Evolutionary conservation across 92 coral and sea anemone species (phyloP), one percentile per base, ranked within the genome.

Genomic region (Diadumene lineata): DNA sequence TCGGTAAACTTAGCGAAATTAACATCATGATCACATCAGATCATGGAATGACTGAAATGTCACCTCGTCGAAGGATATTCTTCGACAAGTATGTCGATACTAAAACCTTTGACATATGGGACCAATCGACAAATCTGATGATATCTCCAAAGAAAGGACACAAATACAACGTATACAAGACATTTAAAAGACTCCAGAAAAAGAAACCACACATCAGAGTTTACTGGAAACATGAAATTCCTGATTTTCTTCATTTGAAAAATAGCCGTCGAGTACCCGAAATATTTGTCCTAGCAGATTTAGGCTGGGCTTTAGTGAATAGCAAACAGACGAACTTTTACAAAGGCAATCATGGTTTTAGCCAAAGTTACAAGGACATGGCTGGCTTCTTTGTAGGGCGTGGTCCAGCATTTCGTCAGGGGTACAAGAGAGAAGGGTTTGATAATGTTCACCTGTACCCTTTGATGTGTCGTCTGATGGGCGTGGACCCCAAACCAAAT

Each of bases 41-140:
- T 68, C 98, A 93, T 50, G 98, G 98, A 0, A 91, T 90, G 96
- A 43, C 85, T 11, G 83, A 89, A 46, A 78, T 88, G 22, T 87
- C 97, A 0, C 63, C 78, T n/a, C 44, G 78, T 29, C 77, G 82
- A 50, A 68, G 73, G 34, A 72, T 91, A 16, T 75, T 82, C 70
- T 28, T 93, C 15, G 84, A 86, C 43, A 66, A 78, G 11, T 87
- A 88, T 43, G 73, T 91, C 33, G 89, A 90, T 65, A 81, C 89
- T 21, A 16, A 32, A 11, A 38, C 64, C 30, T 90, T 66, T 48
- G 92, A 86, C 34, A 75, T 90, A 18, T 84, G 86, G 86, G 91
- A 88, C 79, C 68, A 77, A 1, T 90, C 90, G 23, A 85, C 91
- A 21, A 84, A 83, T 28, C 79, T 80, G 48, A 56, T 83, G 57